These are phyloP conservation scores for Tetragnatha versicolor DNA, from an alignment of 1,140 invertebrate species.

Conservation along the genomic window DNA sequence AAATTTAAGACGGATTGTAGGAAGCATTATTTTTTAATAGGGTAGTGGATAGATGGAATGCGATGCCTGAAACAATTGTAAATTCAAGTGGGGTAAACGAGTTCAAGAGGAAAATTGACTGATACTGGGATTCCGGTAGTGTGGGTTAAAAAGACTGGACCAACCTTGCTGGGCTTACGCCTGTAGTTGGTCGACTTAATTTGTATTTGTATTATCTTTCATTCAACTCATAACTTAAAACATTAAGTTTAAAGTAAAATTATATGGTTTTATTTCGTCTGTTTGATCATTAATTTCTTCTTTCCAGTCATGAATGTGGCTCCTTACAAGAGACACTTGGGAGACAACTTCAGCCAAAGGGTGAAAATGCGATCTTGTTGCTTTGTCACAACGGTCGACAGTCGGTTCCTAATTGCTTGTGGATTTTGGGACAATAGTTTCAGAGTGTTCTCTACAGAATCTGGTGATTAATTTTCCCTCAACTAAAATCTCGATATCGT, in stretches of 20 bases:
- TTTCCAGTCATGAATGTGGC: conserved; percentile 62
- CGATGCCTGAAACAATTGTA: too few relatives aligned
- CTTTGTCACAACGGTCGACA: conserved; percentile 97
- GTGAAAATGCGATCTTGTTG: conserved; percentile 90
- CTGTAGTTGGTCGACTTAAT: not conserved
- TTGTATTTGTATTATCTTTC: not conserved
- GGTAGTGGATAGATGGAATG: too few relatives aligned
- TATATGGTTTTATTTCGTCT: not conserved
- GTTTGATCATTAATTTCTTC: not conserved
- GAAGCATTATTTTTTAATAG: too few relatives aligned
- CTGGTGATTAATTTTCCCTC: conserved; percentile 70
- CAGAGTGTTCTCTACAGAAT: conserved; percentile 95
- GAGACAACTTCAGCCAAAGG: conserved; percentile 96
- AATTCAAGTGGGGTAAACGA: too few relatives aligned
- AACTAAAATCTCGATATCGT: not conserved
- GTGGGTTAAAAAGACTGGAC: too few relatives aligned
- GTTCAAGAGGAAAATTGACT: too few relatives aligned
- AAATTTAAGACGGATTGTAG: too few relatives aligned
- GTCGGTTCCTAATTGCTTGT: conserved; percentile 94
- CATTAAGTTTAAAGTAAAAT: not conserved
- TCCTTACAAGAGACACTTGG: conserved; percentile 78
- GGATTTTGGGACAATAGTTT: conserved; percentile 99
- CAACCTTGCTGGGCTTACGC: too few relatives aligned
- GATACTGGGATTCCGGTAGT: too few relatives aligned
- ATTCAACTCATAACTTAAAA: not conserved